Evolutionary conservation across 2,113 vertebrate genomes (phyloP), one percentile per base, ranked within the genome.

Genomic region (Rhodinocichla rosea): DNA sequence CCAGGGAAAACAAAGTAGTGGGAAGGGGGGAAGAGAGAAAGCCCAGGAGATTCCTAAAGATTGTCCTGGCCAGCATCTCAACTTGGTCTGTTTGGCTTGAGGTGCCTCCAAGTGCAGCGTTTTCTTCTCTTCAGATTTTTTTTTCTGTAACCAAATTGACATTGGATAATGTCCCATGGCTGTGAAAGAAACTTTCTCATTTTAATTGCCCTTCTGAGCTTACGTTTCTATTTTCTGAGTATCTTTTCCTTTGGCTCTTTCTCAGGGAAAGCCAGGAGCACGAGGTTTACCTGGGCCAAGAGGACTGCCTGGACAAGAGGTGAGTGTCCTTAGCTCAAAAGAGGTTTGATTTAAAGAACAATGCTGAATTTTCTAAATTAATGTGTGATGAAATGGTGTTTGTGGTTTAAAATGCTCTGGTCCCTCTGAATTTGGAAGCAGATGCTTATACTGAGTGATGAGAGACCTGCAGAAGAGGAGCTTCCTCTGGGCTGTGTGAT

Each of bases 271-370:
- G 89, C 98, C 96, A 50, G 99, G 99, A 95, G 98, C 97, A 76
- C 98, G 99, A 98, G 99, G 99, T 90, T 98, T 99, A 97, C 99
- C 99, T 24, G 99, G 99, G 81, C 99, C 99, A 10, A 98, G 98
- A 95, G 99, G 99, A 74, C 97, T 98, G 42, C 97, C 98, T 89
- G 99, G 99, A 83, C 98, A 98, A 53, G 98, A 99, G 98, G 99
- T 99, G 96, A 98, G 98, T 86, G 83, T 71, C 78, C 33, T 28
- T 13, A 33, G 32, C 57, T 69, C 30, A n/a, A 22, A 80, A 50
- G 60, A 47, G 32, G 15, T 55, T 55, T 57, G 30, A 32, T 59
- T 83, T 59, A 19, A 30, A 68, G 55, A 65, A 40, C 22, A 42
- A 57, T 4, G 5, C 42, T 11, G 7, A 83, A 20, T 85, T 62